Base-by-base conservation (phyloP, 2,888 invertebrate genomes). In the Heliconius hortense region DNA sequence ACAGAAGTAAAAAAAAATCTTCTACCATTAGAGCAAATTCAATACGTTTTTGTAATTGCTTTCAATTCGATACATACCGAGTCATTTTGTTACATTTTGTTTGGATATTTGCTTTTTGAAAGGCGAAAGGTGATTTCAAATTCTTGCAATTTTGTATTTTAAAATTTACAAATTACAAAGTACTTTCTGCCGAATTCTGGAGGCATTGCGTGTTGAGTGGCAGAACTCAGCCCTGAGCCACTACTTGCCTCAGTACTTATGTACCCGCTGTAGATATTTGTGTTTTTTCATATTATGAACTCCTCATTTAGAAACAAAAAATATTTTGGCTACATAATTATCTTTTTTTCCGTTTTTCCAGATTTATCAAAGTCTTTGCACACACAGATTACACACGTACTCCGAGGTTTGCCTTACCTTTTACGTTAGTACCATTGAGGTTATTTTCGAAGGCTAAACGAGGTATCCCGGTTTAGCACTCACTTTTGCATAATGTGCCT, bases 41-140 rank as follows among this genome's bases (percentile, higher is more conserved):
- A n/a, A 63, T 63, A 63, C 63, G 63, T 63, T 63, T 21, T 21
- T 63, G 21, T 63, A 63, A 63, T 63, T 31, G 21, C 0, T 62
- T 62, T 62, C 28, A 62, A 63, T 31, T 63, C 63, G 63, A 63
- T 63, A 63, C 63, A 31, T 48, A 60, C 43, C 43, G 56, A 10
- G 21, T n/a, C 11, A 11, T 10, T 56, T n/a, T 53, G 10, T 53
- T 18, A 18, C 18, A 53, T 53, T 56, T 56, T 56, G 21, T 56
- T 56, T 56, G 4, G 56, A 56, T 56, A 56, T 56, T 56, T 56
- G 11, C 1, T 56, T 56, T 56, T 56, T 56, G 56, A n/a, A 56
- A 10, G 10, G n/a, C 2, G n/a, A n/a, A 56, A 4, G 0, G 8
- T n/a, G 11, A n/a, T 56, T 56, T 4, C n/a, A n/a, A 56, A n/a